Conservation (phyloP, 1,140 invertebrate species). For the Lethrus apterus region DNA sequence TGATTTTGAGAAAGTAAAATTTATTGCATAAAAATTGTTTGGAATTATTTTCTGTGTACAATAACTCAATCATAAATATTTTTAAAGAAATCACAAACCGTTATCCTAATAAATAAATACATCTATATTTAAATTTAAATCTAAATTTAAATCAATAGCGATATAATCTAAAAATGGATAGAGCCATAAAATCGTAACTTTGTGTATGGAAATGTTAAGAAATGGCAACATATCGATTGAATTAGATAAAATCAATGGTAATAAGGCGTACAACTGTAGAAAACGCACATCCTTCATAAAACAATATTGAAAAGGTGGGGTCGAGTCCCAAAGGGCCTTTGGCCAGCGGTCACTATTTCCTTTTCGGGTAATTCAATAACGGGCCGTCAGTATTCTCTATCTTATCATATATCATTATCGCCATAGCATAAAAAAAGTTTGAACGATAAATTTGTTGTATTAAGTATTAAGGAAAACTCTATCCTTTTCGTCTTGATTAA, state of each 20-base stretch:
- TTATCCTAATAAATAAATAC: no score
- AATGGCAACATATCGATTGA: slow-evolving; percentile 15
- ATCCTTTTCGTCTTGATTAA: no score
- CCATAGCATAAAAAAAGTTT: slow-evolving; percentile 10
- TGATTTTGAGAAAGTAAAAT: no score
- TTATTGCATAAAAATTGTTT: no score
- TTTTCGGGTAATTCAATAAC: slow-evolving; percentile 10
- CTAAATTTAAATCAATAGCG: no score
- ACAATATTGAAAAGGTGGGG: slow-evolving; percentile 17
- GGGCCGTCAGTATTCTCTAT: slow-evolving; percentile 15
- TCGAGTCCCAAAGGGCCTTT: slow-evolving; percentile 13
- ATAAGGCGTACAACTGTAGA: slow-evolving; percentile 11
- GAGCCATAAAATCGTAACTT: no score
- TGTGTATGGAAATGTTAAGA: background rate
- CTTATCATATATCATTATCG: slow-evolving; percentile 15
- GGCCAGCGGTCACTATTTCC: slow-evolving; percentile 1
- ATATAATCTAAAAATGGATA: no score
- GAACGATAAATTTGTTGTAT: slow-evolving; percentile 8
- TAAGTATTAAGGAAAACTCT: no score
- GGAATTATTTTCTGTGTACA: no score
- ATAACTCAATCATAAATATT: no score
- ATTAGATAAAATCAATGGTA: slow-evolving; percentile 25
- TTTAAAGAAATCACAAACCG: no score
- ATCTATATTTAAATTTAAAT: no score
- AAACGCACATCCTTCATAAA: slow-evolving; percentile 16